Evolutionary conservation across 2,113 vertebrate species (phyloP), one percentile per base, ranked within the genome.

Genomic region (Triplophysa siluroides): DNA sequence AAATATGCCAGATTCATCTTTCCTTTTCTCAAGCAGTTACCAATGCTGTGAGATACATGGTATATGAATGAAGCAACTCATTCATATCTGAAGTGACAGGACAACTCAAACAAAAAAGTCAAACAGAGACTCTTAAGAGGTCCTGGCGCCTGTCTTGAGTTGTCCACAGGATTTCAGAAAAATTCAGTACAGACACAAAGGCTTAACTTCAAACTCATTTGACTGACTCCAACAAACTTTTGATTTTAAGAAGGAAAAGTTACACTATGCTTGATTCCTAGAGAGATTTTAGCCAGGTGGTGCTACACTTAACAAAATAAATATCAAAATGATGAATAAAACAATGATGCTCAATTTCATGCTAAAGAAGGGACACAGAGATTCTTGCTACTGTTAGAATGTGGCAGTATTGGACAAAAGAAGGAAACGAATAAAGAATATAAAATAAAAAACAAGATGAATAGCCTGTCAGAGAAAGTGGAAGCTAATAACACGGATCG

Each of bases 401-500:
- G 18, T 73, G 60, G 78, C 66, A 69, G 83, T 56, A 71, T 79
- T 33, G 76, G 73, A 81, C 29, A 67, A 79, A 86, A 86, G 83
- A 83, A 83, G 78, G 68, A 80, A 85, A 81, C 60, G 85, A 90
- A 89, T 89, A 89, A 85, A 91, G 3, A 77, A n/a, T n/a, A n/a
- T n/a, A n/a, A n/a, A n/a, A n/a, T n/a, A n/a, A 78, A 24, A 71
- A 85, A 80, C 69, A 87, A 91, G 91, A 92, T 92, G 85, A 92
- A 92, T 92, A 87, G 89, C 88, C 87, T 92, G 91, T 90, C 91
- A 90, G 83, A 76, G 80, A 74, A 86, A 88, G 83, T 87, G 85
- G 84, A 88, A 91, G 84, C 86, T 88, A 91, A 91, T 92, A 92
- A 91, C 91, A 92, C 89, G 91, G 91, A 90, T 92, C 89, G 91